phyloP scores from a whole-genome alignment of 2,797 vertebrate genomes.

The Australoheros facetus region DNA sequence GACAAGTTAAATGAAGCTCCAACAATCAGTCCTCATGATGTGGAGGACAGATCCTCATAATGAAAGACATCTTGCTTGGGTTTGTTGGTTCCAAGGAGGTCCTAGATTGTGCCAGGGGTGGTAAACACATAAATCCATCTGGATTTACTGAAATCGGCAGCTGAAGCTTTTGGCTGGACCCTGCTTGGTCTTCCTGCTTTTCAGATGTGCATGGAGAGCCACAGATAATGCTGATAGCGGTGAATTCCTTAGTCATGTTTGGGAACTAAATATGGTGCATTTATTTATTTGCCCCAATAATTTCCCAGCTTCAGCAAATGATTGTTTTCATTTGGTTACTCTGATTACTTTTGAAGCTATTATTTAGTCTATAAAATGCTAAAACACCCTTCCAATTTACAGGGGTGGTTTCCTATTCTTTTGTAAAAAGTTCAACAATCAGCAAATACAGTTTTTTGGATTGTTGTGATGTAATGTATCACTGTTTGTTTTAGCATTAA shows the following conservation, averaged over 20 bases:
- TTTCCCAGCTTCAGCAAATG: background rate
- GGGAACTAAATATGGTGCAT: background rate
- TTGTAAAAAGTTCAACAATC: background rate
- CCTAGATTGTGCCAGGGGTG: constrained; percentile 48
- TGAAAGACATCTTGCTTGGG: constrained; percentile 54
- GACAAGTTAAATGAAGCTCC: constrained; percentile 2
- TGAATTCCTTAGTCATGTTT: constrained; percentile 30
- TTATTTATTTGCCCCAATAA: background rate
- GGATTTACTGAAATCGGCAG: constrained; percentile 60
- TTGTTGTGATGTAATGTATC: background rate
- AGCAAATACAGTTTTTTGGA: background rate
- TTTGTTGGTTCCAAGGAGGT: constrained; percentile 58
- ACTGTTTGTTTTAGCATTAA: background rate
- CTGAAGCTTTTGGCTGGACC: constrained; percentile 72
- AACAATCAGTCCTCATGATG: constrained; percentile 2
- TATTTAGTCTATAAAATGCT: background rate
- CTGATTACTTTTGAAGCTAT: background rate
- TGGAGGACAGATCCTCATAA: constrained; percentile 36
- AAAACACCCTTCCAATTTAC: background rate
- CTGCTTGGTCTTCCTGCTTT: constrained; percentile 54
- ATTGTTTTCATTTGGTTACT: background rate
- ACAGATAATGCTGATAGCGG: constrained; percentile 43
- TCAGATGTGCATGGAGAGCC: constrained; percentile 35
- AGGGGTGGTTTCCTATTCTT: background rate
- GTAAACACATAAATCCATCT: constrained; percentile 59